Conservation (phyloP, 2,797 vertebrate species). For the Sebastes minor region DNA sequence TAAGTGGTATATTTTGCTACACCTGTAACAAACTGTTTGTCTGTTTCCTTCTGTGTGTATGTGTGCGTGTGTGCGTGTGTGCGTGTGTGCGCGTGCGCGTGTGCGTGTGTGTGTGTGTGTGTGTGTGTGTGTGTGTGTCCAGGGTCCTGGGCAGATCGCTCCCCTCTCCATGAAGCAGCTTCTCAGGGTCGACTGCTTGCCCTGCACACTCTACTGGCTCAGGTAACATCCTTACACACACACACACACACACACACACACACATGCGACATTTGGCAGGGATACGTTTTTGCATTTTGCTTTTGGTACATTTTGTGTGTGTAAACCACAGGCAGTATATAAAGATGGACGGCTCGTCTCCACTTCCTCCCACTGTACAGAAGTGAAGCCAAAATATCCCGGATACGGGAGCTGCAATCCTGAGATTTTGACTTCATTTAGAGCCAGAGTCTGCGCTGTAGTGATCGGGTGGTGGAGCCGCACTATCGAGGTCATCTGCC, state of each 20-base stretch:
- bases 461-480: too few relatives aligned
- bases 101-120: neutral
- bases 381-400: too few relatives aligned
- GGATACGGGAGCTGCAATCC: too few relatives aligned
- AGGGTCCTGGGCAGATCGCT: constrained; percentile 97
- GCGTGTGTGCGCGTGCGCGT: neutral
- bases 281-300: neutral
- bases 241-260: neutral
- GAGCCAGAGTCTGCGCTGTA: too few relatives aligned
- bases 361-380: too few relatives aligned
- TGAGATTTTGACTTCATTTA: too few relatives aligned
- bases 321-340: neutral
- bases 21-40: neutral
- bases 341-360: too few relatives aligned
- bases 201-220: constrained; percentile 91
- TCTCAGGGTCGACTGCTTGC: constrained; percentile 95
- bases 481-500: too few relatives aligned
- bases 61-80: neutral
- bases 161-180: constrained; percentile 95
- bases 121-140: neutral
- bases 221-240: constrained; percentile 72
- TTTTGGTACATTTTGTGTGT: neutral
- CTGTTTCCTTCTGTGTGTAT: neutral
- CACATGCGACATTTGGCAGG: neutral
- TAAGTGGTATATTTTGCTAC: neutral